A percentile compares a stretch with the other conserved stretches of the same genome.
Evolutionary conservation across 2,797 vertebrate genomes (phyloP).

Genomic region (Tarsius wallacei): DNA sequence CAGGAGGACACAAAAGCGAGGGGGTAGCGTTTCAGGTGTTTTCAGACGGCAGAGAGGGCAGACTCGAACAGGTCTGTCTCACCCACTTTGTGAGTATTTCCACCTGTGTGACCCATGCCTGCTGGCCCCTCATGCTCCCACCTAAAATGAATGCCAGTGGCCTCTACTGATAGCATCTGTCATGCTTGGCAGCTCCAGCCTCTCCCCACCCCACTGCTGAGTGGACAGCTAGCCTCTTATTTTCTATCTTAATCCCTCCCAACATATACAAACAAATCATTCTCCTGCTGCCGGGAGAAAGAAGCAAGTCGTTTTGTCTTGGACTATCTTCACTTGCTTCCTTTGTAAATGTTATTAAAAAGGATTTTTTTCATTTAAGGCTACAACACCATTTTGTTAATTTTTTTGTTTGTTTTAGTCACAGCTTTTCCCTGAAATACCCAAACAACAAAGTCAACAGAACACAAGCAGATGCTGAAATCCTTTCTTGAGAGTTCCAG

Average conservation of each 20-base stretch:
- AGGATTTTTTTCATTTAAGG: background rate
- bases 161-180: fast-evolving
- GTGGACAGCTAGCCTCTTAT: background rate
- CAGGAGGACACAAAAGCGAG: fast-evolving
- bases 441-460: background rate
- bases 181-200: background rate
- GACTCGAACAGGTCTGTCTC: fast-evolving
- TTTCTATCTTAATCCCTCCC: background rate
- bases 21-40: fast-evolving
- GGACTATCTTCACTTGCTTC: background rate
- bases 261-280: background rate
- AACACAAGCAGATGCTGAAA: background rate
- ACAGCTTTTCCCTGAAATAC: background rate
- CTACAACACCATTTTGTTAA: background rate
- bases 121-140: background rate
- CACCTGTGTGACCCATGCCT: background rate
- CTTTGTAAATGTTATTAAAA: background rate
- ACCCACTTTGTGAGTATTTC: background rate
- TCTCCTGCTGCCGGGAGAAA: fast-evolving
- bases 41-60: background rate
- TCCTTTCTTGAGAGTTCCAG: background rate
- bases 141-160: background rate
- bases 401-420: background rate
- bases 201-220: background rate
- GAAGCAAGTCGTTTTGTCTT: fast-evolving